Evolutionary conservation across 2,888 invertebrate species (phyloP).

Genomic region (Drosophila mimetica): DNA sequence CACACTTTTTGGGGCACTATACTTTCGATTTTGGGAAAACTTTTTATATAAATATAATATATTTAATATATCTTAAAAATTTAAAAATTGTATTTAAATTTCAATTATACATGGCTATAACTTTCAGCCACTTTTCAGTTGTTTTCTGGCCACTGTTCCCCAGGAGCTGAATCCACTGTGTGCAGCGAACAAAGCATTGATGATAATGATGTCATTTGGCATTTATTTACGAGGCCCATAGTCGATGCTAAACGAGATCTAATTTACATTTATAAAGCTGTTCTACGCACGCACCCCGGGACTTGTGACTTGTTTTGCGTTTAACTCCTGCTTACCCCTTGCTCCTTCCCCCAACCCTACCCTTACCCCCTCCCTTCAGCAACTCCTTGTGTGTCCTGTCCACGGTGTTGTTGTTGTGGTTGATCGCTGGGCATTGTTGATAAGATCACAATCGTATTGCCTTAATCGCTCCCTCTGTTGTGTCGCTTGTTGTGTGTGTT

Average conservation of each 20-base stretch:
- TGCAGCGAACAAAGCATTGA: slow-evolving; percentile 62
- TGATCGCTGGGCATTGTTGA: slow-evolving; percentile 74
- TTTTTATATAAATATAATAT: too few species aligned
- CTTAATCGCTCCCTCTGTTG: slow-evolving; percentile 48
- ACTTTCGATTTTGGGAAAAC: neutral
- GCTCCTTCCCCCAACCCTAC: neutral
- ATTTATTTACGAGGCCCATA: slow-evolving; percentile 83
- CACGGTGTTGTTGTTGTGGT: slow-evolving; percentile 46
- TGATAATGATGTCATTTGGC: slow-evolving; percentile 83
- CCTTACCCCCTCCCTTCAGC: slow-evolving; percentile 1
- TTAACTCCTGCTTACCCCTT: slow-evolving; percentile 12
- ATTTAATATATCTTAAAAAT: too few species aligned
- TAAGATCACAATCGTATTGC: slow-evolving; percentile 72
- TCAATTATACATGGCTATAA: too few species aligned
- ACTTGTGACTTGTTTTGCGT: slow-evolving; percentile 48
- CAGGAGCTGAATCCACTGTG: slow-evolving; percentile 19
- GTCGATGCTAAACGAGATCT: slow-evolving; percentile 83
- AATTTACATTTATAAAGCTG: slow-evolving; percentile 84
- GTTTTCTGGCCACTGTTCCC: slow-evolving; percentile 13
- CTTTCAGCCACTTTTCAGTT: neutral
- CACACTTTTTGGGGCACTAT: neutral
- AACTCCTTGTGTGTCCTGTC: slow-evolving; percentile 72
- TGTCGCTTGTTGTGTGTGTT: neutral
- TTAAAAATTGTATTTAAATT: too few species aligned
- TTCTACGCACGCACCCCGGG: slow-evolving; percentile 75